Percentiles rank a stretch among this genome's conserved stretches.
Conservation (phyloP, 2,888 invertebrate genomes). For the Metellina segmentata region DNA sequence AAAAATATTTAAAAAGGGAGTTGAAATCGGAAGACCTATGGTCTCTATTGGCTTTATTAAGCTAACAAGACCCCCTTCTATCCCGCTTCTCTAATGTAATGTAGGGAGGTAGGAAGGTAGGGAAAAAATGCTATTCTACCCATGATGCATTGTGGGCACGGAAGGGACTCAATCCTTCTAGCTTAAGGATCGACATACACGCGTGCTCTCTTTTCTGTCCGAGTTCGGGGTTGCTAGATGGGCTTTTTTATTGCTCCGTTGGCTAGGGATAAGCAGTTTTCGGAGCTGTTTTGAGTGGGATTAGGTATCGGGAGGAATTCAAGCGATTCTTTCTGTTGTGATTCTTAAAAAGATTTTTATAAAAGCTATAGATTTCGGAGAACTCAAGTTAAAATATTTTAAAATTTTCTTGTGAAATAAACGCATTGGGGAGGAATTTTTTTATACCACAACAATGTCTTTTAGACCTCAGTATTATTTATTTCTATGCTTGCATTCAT, state of each 20-base stretch:
- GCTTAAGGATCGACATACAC: constrained; percentile 63
- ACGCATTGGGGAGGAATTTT: no score
- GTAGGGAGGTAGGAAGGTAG: constrained; percentile 40
- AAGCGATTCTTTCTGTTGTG: background rate
- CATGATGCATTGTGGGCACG: constrained; percentile 72
- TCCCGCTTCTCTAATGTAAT: constrained; percentile 50
- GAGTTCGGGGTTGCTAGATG: constrained; percentile 32
- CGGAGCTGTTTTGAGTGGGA: background rate
- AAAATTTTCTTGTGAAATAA: no score
- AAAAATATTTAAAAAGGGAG: constrained; percentile 49
- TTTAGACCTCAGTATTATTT: no score
- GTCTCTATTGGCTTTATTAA: constrained; percentile 76
- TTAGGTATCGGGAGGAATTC: background rate
- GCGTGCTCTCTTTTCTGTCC: constrained; percentile 69
- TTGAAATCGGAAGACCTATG: constrained; percentile 67
- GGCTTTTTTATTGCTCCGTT: constrained; percentile 45
- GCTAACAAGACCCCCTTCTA: constrained; percentile 70
- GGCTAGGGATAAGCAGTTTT: constrained; percentile 11
- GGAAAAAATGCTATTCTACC: constrained; percentile 39
- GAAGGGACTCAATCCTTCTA: constrained; percentile 72
- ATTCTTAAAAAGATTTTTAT: background rate
- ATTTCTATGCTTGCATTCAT: no score
- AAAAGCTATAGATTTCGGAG: background rate
- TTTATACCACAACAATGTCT: no score
- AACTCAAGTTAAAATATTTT: no score